Evolutionary conservation across 2,888 invertebrate species (phyloP), one percentile per base, ranked within the genome.

Genomic region (Sminthurinus aureus): DNA sequence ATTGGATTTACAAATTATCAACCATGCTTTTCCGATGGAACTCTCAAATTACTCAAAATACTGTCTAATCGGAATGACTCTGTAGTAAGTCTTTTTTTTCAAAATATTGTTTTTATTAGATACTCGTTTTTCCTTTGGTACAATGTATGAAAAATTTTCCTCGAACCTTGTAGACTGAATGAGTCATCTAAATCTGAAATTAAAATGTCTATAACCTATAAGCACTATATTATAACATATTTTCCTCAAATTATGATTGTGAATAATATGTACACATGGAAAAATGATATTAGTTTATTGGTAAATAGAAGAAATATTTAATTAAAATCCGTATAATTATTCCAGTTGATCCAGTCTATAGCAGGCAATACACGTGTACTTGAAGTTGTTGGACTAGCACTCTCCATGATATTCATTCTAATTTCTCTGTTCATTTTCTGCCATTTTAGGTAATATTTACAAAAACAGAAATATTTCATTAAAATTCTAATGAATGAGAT

Each of bases 401-500:
- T 92, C 9, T 92, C 92, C 1, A 89, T 92, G 12, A 88, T 91
- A 15, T 90, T 91, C 8, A 90, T 92, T 0, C 87, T 91, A 83
- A 86, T 92, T 13, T 91, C 92, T 2, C 90, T 92, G 24, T 89
- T 91, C 85, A 91, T 92, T 81, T 92, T 92, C 89, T 90, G 90
- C 81, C 91, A 90, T 85, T 92, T 92, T 89, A 90, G 92, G 92
- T 92, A 88, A 89, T 83, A 18, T 38, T 6, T 38, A 38, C 38
- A 38, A 38, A 38, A 38, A 38, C 3, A 38, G 38, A 38, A 38
- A 38, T 6, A 38, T 38, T 38, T 38, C 38, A 38, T 38, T 38
- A 1, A 38, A 4, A 38, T 38, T 38, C 38, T 38, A 4, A 6
- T 38, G 38, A 38, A 1, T 38, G 38, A n/a, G n/a, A n/a, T n/a